These are phyloP conservation scores for Anarrhichthys ocellatus DNA, from an alignment of 2,113 vertebrate genomes.

Conservation along the genomic window DNA sequence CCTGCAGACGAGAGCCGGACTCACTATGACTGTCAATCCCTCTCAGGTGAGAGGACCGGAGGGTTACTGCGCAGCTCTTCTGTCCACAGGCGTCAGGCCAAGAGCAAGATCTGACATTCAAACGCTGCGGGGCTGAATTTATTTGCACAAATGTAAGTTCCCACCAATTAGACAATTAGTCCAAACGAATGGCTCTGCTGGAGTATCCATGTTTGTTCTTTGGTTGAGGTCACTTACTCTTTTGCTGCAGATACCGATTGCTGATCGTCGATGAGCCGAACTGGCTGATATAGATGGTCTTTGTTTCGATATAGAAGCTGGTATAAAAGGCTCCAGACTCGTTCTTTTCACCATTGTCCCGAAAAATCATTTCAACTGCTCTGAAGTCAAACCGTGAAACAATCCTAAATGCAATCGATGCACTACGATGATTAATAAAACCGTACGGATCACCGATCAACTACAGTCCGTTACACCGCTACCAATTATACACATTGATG, in stretches of 20 bases:
- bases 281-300: too few relatives aligned
- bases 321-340: too few relatives aligned
- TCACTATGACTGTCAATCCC: constrained; percentile 57
- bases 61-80: constrained; percentile 54
- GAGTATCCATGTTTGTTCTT: background rate
- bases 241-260: too few relatives aligned
- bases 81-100: constrained; percentile 14
- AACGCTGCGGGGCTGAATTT: background rate
- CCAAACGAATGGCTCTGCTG: background rate
- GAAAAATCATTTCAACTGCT: too few relatives aligned
- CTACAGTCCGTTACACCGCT: too few relatives aligned
- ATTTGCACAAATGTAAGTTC: background rate
- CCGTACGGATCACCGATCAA: too few relatives aligned
- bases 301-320: too few relatives aligned
- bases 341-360: too few relatives aligned
- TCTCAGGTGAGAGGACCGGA: constrained; percentile 54
- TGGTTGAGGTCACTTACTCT: background rate
- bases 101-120: background rate
- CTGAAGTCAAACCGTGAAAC: too few relatives aligned
- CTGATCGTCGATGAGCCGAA: too few relatives aligned
- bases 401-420: too few relatives aligned
- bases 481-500: background rate
- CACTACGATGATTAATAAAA: background rate
- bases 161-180: background rate
- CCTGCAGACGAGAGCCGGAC: constrained; percentile 2